phyloP scores from a whole-genome alignment of 2,113 vertebrate genomes.

The Speoplatyrhinus poulsoni region DNA sequence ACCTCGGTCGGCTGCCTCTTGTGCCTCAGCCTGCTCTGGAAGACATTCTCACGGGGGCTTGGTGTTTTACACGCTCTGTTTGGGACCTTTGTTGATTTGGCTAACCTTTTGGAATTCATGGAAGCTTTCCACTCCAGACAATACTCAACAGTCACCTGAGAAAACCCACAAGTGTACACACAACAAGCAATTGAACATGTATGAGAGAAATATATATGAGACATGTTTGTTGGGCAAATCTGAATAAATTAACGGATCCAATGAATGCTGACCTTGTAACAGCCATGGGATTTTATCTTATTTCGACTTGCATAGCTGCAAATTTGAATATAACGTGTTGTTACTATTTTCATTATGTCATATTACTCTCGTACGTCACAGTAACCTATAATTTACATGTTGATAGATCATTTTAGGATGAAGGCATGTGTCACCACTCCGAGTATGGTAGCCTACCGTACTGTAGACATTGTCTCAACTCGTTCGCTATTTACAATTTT shows the following conservation, averaged over 20 bases:
- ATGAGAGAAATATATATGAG: background rate
- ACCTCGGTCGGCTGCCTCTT: background rate
- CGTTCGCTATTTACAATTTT: background rate
- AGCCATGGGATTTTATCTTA: no score
- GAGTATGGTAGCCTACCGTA: background rate
- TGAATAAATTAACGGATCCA: no score
- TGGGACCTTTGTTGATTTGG: conserved; percentile 3
- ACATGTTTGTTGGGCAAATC: background rate
- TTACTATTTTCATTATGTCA: no score
- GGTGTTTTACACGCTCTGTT: conserved; percentile 15
- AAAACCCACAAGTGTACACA: background rate
- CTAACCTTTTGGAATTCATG: conserved; percentile 26
- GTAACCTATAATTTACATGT: no score
- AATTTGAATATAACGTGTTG: no score
- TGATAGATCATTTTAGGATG: background rate
- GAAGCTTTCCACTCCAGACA: conserved; percentile 18
- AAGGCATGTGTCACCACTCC: background rate
- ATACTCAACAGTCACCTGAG: conserved; percentile 44
- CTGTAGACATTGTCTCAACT: background rate
- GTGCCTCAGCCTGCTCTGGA: background rate
- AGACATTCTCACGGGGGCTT: background rate
- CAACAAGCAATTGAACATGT: background rate
- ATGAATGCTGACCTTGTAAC: no score
- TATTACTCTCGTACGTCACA: no score
- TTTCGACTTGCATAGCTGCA: no score